phyloP scores from a whole-genome alignment of 2,113 vertebrate genomes.

The Sigmodon hispidus region DNA sequence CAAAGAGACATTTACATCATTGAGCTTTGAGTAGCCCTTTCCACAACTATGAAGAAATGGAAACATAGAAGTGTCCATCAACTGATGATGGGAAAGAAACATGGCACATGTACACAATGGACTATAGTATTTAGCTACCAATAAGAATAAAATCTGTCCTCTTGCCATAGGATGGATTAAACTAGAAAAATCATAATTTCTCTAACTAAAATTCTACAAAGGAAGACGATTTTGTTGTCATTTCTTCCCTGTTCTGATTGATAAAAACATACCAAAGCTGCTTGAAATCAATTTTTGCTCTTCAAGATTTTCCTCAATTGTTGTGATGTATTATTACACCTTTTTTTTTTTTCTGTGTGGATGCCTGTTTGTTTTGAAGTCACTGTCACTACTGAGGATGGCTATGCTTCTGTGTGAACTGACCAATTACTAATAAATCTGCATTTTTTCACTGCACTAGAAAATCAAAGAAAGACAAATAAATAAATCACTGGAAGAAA shows the following conservation, averaged over 20 bases:
- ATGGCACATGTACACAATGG: background rate
- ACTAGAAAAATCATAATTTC: background rate
- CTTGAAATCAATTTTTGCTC: background rate
- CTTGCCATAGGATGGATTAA: background rate
- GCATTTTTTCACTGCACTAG: background rate
- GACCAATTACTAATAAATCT: background rate
- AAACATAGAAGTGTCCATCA: background rate
- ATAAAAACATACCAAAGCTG: background rate
- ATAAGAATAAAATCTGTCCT: background rate
- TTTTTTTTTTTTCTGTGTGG: background rate
- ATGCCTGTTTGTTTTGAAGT: background rate
- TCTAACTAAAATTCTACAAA: background rate
- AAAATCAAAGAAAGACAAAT: background rate
- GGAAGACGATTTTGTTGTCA: background rate
- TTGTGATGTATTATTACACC: background rate
- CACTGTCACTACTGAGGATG: background rate
- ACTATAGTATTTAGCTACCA: background rate
- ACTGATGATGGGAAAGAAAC: background rate
- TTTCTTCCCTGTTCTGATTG: background rate
- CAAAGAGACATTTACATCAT: background rate
- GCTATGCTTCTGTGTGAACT: no score
- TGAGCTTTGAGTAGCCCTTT: background rate
- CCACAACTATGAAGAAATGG: background rate
- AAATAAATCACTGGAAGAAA: background rate
- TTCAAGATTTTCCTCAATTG: background rate